phyloP scores from a whole-genome alignment of 2,888 invertebrate genomes.

The Ormyrus nitidulus region DNA sequence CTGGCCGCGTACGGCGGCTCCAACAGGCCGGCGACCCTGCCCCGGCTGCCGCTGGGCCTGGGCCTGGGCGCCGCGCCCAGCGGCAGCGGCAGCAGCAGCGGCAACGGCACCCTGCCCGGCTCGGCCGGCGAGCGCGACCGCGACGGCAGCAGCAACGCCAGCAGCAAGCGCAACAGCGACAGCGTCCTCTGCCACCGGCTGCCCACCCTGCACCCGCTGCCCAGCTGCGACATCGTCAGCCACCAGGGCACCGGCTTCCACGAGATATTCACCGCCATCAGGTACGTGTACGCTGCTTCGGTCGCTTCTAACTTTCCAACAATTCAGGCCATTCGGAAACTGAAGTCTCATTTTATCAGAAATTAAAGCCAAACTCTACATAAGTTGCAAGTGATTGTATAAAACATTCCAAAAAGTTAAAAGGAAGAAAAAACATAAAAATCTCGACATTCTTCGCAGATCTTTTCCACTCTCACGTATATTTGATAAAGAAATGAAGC shows the following conservation, averaged over 20 bases:
- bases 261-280: constrained; percentile 74
- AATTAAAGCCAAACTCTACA: no score
- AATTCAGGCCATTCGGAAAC: no score
- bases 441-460: no score
- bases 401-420: no score
- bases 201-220: constrained; percentile 76
- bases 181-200: constrained; percentile 77
- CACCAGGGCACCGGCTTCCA: constrained; percentile 75
- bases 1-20: constrained; percentile 75
- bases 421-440: no score
- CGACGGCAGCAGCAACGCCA: constrained; percentile 73
- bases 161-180: constrained; percentile 77
- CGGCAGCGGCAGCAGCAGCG: constrained; percentile 54
- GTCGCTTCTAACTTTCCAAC: no score
- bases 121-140: constrained; percentile 64
- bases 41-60: constrained; percentile 76
- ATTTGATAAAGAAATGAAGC: no score
- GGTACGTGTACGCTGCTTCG: constrained; percentile 56
- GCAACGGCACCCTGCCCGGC: constrained; percentile 8
- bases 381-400: no score
- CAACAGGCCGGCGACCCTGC: constrained; percentile 76
- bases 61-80: constrained; percentile 55
- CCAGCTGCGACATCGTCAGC: constrained; percentile 75
- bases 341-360: no score
- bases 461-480: no score